Evolutionary conservation across 2,113 vertebrate species (phyloP).

Genomic region (Syngnathus floridae): DNA sequence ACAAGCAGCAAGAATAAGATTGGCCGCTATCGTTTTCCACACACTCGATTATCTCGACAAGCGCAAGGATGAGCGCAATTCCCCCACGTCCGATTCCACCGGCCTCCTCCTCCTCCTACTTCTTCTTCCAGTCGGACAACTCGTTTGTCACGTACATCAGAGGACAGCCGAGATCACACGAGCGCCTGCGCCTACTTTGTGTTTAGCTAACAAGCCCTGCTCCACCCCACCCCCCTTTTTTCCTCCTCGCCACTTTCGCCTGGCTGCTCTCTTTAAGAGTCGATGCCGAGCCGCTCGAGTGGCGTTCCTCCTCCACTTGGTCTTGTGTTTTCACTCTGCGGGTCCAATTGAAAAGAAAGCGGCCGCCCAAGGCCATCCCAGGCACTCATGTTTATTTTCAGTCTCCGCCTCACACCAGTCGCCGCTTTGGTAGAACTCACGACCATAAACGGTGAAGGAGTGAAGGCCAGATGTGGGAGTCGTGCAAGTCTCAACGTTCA

Average conservation of each 20-base stretch:
- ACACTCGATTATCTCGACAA: constrained; percentile 11
- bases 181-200: constrained; percentile 55
- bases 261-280: constrained; percentile 56
- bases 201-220: constrained; percentile 63
- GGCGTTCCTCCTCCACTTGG: not conserved
- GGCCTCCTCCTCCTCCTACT: constrained; percentile 28
- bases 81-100: constrained; percentile 27
- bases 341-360: not conserved
- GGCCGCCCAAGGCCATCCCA: not conserved
- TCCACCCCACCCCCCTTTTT: constrained; percentile 8
- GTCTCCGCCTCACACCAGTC: not conserved
- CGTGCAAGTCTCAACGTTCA: no score
- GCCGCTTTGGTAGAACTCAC: not conserved
- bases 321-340: not conserved
- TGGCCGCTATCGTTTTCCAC: constrained; percentile 28
- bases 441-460: not conserved
- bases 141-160: constrained; percentile 66
- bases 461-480: not conserved
- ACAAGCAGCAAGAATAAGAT: constrained; percentile 17
- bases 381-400: not conserved
- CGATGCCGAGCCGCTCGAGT: constrained; percentile 11
- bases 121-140: constrained; percentile 58
- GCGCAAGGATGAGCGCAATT: constrained; percentile 24
- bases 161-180: constrained; percentile 63
- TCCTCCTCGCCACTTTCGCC: constrained; percentile 47